Conservation (phyloP, 2,888 invertebrate genomes). For the Polydesmus complanatus region DNA sequence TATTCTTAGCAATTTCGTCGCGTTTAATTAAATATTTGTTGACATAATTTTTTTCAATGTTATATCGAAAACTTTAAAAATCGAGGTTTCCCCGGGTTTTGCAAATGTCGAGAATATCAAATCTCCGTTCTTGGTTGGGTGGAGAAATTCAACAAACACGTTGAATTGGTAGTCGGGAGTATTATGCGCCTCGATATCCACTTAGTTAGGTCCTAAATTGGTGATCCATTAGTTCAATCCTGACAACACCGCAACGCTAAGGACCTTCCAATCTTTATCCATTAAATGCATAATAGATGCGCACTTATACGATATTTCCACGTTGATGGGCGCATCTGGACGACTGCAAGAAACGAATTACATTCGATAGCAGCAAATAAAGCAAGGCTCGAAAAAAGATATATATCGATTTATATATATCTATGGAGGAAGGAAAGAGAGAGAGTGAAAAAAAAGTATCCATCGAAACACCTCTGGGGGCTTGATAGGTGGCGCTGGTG, state of each 20-base stretch:
- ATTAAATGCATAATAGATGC: not conserved
- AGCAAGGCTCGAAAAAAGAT: not conserved
- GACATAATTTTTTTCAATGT: too few species aligned
- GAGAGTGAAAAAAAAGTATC: not conserved
- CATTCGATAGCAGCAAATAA: not conserved
- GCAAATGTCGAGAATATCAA: too few species aligned
- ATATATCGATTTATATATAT: not conserved
- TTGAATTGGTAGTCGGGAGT: not conserved
- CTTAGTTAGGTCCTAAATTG: slow-evolving; percentile 1
- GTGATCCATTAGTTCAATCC: slow-evolving; percentile 8
- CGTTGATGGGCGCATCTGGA: not conserved
- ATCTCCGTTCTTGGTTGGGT: not conserved
- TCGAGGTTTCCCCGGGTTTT: too few species aligned
- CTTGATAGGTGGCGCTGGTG: too few species aligned
- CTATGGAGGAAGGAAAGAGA: not conserved
- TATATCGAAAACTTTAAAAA: too few species aligned
- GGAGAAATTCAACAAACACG: not conserved
- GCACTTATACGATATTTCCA: not conserved
- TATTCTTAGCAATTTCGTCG: too few species aligned
- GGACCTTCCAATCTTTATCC: not conserved
- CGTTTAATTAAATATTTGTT: too few species aligned
- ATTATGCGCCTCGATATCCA: not conserved
- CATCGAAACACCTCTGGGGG: not conserved
- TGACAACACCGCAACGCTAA: slow-evolving; percentile 1
- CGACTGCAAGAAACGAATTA: not conserved